phyloP scores from a whole-genome alignment of 2,113 vertebrate species.

The Orthonyx spaldingii region DNA sequence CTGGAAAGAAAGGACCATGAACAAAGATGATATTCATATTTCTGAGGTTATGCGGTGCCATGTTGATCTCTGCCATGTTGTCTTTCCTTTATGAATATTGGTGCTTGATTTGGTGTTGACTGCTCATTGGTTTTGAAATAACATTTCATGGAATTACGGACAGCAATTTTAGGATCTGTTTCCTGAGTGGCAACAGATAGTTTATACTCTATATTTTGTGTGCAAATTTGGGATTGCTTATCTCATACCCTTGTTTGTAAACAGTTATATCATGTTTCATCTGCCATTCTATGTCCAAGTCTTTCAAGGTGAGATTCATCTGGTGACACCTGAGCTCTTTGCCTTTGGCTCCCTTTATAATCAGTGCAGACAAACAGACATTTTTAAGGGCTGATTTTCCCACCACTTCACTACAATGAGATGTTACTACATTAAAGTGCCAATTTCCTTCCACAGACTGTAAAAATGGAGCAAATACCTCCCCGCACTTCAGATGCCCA shows the following conservation, averaged over 20 bases:
- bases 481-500: not conserved
- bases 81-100: not conserved
- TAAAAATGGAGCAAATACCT: not conserved
- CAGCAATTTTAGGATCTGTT: not conserved
- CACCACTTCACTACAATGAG: not conserved
- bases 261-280: not conserved
- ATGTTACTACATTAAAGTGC: not conserved
- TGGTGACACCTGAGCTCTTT: not conserved
- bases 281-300: not conserved
- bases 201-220: not conserved
- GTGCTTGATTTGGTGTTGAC: not conserved
- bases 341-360: not conserved
- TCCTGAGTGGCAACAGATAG: not conserved
- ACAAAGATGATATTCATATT: not conserved
- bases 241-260: not conserved
- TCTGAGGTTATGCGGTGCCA: not conserved
- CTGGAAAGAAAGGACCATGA: not conserved
- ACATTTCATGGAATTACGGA: not conserved
- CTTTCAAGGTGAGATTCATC: not conserved
- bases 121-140: not conserved
- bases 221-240: not conserved
- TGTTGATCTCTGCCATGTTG: not conserved
- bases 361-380: not conserved
- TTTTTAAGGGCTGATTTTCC: not conserved
- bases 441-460: not conserved